A percentile compares a stretch with the other conserved stretches of the same genome.
phyloP scores from a whole-genome alignment of 1,140 invertebrate genomes.

The Coboldia fuscipes region DNA sequence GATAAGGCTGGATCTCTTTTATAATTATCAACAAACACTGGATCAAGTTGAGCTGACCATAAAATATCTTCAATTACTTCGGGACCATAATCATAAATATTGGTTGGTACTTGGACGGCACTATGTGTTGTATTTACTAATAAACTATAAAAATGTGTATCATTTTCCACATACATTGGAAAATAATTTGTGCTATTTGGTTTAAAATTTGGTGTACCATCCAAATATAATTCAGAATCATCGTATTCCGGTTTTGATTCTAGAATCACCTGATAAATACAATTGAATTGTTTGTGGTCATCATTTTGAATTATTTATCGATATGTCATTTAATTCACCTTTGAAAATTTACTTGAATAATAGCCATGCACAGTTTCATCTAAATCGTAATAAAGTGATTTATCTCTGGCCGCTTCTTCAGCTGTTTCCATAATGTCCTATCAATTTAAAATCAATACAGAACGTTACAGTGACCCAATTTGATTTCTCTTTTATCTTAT shows the following conservation, averaged over 20 bases:
- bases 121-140: conserved; percentile 63
- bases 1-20: conserved; percentile 66
- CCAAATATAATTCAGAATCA: conserved; percentile 9
- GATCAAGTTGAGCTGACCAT: conserved; percentile 71
- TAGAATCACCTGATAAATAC: not conserved
- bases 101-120: conserved; percentile 83
- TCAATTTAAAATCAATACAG: not conserved
- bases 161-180: conserved; percentile 35
- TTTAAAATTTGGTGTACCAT: conserved; percentile 11
- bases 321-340: conserved; percentile 16
- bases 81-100: conserved; percentile 61
- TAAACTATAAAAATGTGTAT: conserved; percentile 69
- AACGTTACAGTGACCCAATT: not conserved
- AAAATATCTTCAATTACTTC: conserved; percentile 49
- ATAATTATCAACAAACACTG: conserved; percentile 69
- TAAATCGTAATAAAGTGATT: conserved; percentile 21
- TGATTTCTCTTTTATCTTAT: conserved; percentile 1
- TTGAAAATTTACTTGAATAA: conserved; percentile 48
- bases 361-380: conserved; percentile 27
- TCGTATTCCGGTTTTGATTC: not conserved
- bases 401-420: conserved; percentile 34
- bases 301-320: conserved; percentile 1
- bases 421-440: conserved; percentile 48
- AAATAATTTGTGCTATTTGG: conserved; percentile 23
- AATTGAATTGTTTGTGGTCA: not conserved